Evolutionary conservation across 2,888 invertebrate genomes (phyloP).

Genomic region (Watsonalla cultraria): DNA sequence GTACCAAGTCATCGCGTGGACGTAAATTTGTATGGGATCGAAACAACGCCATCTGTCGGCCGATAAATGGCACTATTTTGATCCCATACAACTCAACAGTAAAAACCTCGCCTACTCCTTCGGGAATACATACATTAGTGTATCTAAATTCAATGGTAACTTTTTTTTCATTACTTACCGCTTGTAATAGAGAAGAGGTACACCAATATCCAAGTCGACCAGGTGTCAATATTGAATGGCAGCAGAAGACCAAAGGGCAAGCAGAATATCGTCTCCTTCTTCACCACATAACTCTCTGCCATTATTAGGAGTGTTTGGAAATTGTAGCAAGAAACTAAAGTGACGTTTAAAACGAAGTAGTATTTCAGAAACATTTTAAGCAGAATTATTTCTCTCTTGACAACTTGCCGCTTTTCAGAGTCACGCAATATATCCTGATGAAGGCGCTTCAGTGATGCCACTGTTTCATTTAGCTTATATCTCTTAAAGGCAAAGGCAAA

Average conservation of each 20-base stretch:
- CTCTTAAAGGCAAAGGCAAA: slow-evolving; percentile 23
- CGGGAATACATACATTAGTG: no score
- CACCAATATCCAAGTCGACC: slow-evolving; percentile 42
- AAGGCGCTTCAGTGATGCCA: slow-evolving; percentile 30
- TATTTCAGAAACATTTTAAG: slow-evolving; percentile 46
- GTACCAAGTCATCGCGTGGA: no score
- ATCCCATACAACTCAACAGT: no score
- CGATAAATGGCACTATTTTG: no score
- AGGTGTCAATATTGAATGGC: slow-evolving; percentile 49
- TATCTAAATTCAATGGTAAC: no score
- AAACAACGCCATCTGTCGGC: no score
- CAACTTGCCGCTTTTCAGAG: slow-evolving; percentile 25
- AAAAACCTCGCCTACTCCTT: no score
- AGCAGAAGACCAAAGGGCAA: slow-evolving; percentile 51
- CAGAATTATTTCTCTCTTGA: slow-evolving; percentile 34
- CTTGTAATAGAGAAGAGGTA: slow-evolving; percentile 39
- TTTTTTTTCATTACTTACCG: slow-evolving; percentile 35
- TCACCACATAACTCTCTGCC: slow-evolving; percentile 34
- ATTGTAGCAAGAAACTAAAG: slow-evolving; percentile 55
- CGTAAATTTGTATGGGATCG: no score
- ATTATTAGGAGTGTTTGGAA: slow-evolving; percentile 49
- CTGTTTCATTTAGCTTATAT: slow-evolving; percentile 33
- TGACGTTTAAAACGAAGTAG: slow-evolving; percentile 47
- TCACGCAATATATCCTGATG: slow-evolving; percentile 34
- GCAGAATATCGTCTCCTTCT: slow-evolving; percentile 30